Evolutionary conservation across 2,797 vertebrate species (phyloP), one percentile per base, ranked within the genome.

Genomic region (Rhinichthys osculus): DNA sequence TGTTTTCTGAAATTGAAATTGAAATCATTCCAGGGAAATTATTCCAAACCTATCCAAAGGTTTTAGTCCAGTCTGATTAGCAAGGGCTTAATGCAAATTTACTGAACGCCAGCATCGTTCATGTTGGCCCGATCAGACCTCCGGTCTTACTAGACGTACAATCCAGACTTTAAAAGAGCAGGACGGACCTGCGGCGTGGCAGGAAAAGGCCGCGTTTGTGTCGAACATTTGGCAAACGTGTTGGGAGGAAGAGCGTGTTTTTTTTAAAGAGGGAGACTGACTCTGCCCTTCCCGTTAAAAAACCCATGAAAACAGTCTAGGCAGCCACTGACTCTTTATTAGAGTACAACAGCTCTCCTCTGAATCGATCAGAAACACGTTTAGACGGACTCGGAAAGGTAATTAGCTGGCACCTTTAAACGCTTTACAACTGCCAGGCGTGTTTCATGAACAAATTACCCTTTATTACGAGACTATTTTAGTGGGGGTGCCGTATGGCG

Each of bases 91-190:
- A 93, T 95, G 90, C 93, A 94, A 95, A 95, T 95, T 95, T 94
- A 94, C 95, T 94, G 93, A 95, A 93, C 91, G 92, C 90, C 94
- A 93, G 93, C 90, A 94, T 93, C 94, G 91, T 94, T 91, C 90
- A 94, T 93, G 94, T 92, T 27, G 93, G 95, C 89, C 89, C 93
- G 93, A 62, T 94, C 87, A 70, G 92, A 93, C 91, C 90, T 82
- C 90, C 91, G 93, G 94, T 92, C 69, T 54, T 69, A 38, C 69
- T 14, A 80, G 72, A 78, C 7, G 23, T 71, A 52, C 85, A 81
- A 81, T 79, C 42, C 74, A 85, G 81, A 72, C 82, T 71, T 76
- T 83, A n/a, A 84, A 79, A 71, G 59, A 90, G 86, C 89, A 67
- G 84, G 92, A 88, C 77, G 84, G 92, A 88, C 77, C 77, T 89